Base-by-base conservation (phyloP, 2,888 invertebrate genomes). In the Lasioglossum marginatum region DNA sequence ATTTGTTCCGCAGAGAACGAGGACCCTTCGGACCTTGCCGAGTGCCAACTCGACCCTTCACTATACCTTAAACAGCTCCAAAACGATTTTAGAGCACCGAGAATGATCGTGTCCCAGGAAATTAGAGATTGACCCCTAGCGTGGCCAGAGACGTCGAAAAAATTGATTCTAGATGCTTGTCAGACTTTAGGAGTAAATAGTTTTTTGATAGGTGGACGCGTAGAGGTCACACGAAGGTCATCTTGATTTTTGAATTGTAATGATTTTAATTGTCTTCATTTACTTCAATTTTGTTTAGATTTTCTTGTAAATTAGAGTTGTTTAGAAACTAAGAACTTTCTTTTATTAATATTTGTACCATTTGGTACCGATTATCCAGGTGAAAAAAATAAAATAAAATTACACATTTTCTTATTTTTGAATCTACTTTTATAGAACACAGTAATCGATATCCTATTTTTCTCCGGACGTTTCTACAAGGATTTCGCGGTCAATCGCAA, bases 1-100 rank as follows among this genome's bases (percentile, higher is more conserved):
- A 82, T 75, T 72, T 79, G 43, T 48, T 60, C 31, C 60, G 70
- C 37, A 3, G 34, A 6, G 66, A 60, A 60, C 27, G 27, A 60
- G 27, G 14, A 27, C 60, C 60, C 52, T 52, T 52, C 60, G 60
- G 5, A n/a, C 14, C 60, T 60, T 60, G 14, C 27, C 27, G 10
- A 60, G 60, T 14, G 27, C 60, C 60, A 60, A 27, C 60, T 66
- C 63, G 63, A 66, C 19, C 63, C 66, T 66, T 66, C 31, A 5
- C 66, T 34, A 66, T 66, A 66, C 34, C 27, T 27, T 14, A 16
- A 60, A 60, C 60, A 60, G 27, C 60, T 27, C 14, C 60, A 4
- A 10, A 4, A 27, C 12, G 14, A 27, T 60, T 14, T 60, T 60
- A 27, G 14, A 27, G 60, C 60, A 60, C 60, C 27, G 14, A 60